Base-by-base conservation (phyloP, 2,113 vertebrate genomes). In the Hippocampus mohnikei region DNA sequence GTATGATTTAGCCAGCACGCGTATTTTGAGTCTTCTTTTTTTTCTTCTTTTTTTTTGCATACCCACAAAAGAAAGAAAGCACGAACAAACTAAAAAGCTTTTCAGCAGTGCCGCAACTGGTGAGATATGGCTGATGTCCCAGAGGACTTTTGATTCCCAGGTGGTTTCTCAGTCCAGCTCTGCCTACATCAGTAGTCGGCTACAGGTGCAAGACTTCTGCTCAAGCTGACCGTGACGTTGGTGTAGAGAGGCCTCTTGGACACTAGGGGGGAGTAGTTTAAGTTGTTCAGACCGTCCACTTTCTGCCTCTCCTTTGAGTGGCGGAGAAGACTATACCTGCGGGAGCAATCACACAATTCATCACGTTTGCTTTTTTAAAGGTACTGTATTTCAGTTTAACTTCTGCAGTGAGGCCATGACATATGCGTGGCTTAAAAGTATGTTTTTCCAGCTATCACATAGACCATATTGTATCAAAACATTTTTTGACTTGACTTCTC, bases 281-380 rank as follows among this genome's bases (percentile, higher is more conserved):
- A 89, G 92, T 99, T 99, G 93, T 93, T 96, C 81, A 99, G 95
- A 74, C 97, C 97, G 0, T 98, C 96, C 88, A 98, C 85, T 74
- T 84, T 93, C 82, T 99, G 96, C 71, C 97, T 94, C 81, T 96
- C 95, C 84, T 95, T 97, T 0, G 97, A 99, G 81, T 94, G 96
- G 81, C 95, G 94, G 79, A 99, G 92, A 73, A 99, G 90, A 25
- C 93, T 94, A 0, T 98, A 99, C 92, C 96, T 98, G 92, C 48
- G 70, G 61, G 69, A 27, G 48, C 3, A 71, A 64, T 72, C 59
- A 68, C 20, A 65, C 41, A 44, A 60, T 33, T 33, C 16, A 60
- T 60, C n/a, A 58, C 23, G 11, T 42, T 63, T 9, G 8, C 42
- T 41, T 10, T 23, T 65, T 62, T 62, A 3, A 8, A 61, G 16